Evolutionary conservation across 1,140 invertebrate species (phyloP).

Genomic region (Cydia strobilella): DNA sequence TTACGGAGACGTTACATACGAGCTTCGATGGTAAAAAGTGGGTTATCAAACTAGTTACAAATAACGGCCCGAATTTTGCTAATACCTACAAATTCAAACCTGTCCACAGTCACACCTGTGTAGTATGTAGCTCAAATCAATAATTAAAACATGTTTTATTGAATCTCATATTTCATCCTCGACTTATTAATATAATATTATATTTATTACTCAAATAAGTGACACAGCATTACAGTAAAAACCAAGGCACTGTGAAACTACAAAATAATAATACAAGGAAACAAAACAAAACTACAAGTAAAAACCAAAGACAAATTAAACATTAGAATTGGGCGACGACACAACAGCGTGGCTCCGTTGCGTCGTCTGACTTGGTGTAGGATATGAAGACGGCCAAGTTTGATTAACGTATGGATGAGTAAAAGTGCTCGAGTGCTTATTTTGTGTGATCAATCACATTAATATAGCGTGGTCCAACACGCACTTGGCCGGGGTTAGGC

Average conservation of each 20-base stretch:
- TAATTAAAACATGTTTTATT: conserved; percentile 60
- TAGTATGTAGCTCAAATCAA: conserved; percentile 58
- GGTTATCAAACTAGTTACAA: conserved; percentile 65
- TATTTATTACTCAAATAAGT: too few species aligned
- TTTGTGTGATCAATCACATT: neutral
- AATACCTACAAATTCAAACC: conserved; percentile 61
- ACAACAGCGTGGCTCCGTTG: too few species aligned
- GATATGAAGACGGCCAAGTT: conserved; percentile 37
- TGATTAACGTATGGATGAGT: conserved; percentile 33
- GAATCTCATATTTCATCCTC: conserved; percentile 49
- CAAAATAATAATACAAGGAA: too few species aligned
- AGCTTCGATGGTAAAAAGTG: conserved; percentile 46
- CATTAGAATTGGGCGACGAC: too few species aligned
- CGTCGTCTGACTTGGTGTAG: too few species aligned
- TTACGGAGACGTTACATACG: neutral
- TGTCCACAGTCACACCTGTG: conserved; percentile 63
- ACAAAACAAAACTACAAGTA: too few species aligned
- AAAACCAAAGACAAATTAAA: too few species aligned
- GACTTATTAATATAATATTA: conserved; percentile 40
- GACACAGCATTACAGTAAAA: too few species aligned
- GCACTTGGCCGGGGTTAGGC: too few species aligned
- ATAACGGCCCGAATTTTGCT: conserved; percentile 67
- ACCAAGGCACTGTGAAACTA: too few species aligned
- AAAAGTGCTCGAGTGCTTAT: neutral
- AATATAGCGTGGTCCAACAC: neutral